Percentiles rank a stretch among this genome's conserved stretches.
These are phyloP conservation scores for Drosophila novamexicana DNA, from an alignment of 1,140 invertebrate species.

Conservation along the genomic window DNA sequence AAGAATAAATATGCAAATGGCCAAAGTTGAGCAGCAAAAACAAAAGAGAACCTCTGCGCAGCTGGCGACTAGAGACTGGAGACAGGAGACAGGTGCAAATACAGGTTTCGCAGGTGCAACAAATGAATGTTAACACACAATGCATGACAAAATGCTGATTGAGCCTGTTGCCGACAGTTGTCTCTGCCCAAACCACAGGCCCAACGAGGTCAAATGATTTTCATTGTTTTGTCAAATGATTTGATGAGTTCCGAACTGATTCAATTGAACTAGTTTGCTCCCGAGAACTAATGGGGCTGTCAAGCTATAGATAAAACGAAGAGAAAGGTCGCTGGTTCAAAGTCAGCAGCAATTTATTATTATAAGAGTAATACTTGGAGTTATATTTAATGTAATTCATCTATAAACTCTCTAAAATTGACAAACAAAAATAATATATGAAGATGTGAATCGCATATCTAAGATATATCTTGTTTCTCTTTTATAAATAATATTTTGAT, in stretches of 20 bases:
- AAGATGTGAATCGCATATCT: no score
- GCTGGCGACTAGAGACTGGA: not conserved
- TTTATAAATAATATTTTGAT: no score
- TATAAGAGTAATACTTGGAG: no score
- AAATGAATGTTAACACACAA: slow-evolving; percentile 44
- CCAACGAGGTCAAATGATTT: not conserved
- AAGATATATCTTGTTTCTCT: no score
- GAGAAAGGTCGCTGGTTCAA: no score
- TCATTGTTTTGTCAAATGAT: slow-evolving; percentile 25
- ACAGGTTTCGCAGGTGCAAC: slow-evolving; percentile 4
- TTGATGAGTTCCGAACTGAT: slow-evolving; percentile 16
- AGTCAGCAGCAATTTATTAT: no score
- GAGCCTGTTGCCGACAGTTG: slow-evolving; percentile 16
- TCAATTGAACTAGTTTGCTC: slow-evolving; percentile 14
- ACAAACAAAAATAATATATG: no score
- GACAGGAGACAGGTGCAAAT: not conserved
- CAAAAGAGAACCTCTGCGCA: not conserved
- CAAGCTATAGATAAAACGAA: not conserved
- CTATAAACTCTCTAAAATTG: no score
- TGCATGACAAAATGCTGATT: slow-evolving; percentile 48
- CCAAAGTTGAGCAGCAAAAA: slow-evolving; percentile 1
- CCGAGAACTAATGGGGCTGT: not conserved
- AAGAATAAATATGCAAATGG: slow-evolving; percentile 46
- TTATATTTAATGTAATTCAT: no score
- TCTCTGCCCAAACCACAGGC: not conserved